These are phyloP conservation scores for Dufourea novaeangliae DNA, from an alignment of 1,140 invertebrate genomes.

Conservation along the genomic window DNA sequence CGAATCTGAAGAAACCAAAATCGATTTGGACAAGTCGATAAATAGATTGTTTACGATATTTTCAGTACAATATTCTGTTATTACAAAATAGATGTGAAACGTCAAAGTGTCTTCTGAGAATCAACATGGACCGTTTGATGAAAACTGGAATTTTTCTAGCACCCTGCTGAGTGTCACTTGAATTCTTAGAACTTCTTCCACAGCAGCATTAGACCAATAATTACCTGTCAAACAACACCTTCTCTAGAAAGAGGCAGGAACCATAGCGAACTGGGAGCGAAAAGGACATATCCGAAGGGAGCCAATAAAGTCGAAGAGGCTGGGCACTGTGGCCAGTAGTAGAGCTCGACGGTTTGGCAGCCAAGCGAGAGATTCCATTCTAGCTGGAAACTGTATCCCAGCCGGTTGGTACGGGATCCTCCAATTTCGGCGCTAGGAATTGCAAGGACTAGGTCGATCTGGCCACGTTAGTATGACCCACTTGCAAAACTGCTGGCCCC, in stretches of 20 bases:
- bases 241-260: background rate
- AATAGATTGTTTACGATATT: too few relatives aligned
- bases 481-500: conserved; percentile 28
- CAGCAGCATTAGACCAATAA: too few relatives aligned
- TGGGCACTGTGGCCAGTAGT: conserved; percentile 32
- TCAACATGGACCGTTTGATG: too few relatives aligned
- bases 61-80: too few relatives aligned
- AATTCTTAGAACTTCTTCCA: too few relatives aligned
- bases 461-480: conserved; percentile 47
- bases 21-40: too few relatives aligned
- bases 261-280: background rate
- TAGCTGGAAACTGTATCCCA: conserved; percentile 25
- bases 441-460: conserved; percentile 13
- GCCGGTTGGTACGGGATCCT: conserved; percentile 54
- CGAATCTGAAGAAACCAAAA: too few relatives aligned
- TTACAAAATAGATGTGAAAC: too few relatives aligned
- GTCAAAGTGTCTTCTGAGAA: too few relatives aligned
- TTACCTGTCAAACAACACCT: background rate
- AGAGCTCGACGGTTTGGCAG: conserved; percentile 50
- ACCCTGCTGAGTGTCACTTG: too few relatives aligned
- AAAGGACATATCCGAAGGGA: background rate
- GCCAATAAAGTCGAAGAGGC: conserved; percentile 17
- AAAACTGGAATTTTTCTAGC: too few relatives aligned
- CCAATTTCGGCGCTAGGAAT: conserved; percentile 50
- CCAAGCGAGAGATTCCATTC: conserved; percentile 49